Base-by-base conservation (phyloP, 2,797 vertebrate genomes). In the Clarias pachynema region DNA sequence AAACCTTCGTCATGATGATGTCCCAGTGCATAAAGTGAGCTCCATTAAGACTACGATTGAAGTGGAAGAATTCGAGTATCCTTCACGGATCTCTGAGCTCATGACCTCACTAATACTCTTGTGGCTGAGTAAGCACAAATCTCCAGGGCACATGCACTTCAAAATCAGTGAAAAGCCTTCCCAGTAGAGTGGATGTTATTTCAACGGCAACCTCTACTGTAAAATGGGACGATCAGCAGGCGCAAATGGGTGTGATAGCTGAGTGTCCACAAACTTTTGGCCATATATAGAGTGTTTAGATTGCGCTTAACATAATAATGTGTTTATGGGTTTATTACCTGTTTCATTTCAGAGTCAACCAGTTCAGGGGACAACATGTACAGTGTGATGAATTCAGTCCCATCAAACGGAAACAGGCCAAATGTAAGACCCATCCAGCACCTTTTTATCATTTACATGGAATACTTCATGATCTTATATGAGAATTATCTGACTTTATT, bases 331-430 rank as follows among this genome's bases (percentile, higher is more conserved):
- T 9, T 63, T 15, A 12, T 26, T 29, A 60, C 72, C 16, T 86
- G 29, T 62, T 88, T 62, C 24, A 78, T 91, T 93, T 91, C 91
- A 99, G 98, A 99, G 94, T 99, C 98, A 87, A 99, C 98, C 90
- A 99, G 99, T 93, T 99, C 98, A 89, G 97, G 98, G 79, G 98
- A 99, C 94, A 99, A 98, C 95, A 98, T 99, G 97, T 99, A 99
- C 95, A 99, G 97, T 75, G 96, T 99, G 96, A 99, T 99, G 95
- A 99, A 96, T 92, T 95, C 97, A 92, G 97, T 97, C 90, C 97
- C 97, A 91, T 96, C 97, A 70, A 97, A 97, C 91, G 96, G 96
- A 93, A 99, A 96, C 94, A 96, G 98, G 91, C 96, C 97, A 91
- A 99, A 98, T 91, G 97, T 99, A 95, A 98, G 95, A 81, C 22